Conservation (phyloP, 2,113 vertebrate genomes). For the Calypte anna region DNA sequence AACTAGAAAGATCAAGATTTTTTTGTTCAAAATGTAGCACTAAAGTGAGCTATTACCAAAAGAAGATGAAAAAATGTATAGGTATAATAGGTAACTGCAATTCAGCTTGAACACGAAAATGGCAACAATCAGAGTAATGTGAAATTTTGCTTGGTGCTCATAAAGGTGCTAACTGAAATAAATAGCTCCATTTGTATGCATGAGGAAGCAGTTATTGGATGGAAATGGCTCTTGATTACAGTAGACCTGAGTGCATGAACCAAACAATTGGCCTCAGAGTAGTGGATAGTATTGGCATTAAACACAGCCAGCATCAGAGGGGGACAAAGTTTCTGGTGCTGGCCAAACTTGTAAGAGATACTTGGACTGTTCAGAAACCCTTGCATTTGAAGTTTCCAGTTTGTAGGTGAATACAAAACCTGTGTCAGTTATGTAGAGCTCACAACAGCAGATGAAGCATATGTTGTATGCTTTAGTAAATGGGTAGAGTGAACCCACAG, state of each 20-base stretch:
- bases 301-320: neutral
- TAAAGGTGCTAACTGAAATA: neutral
- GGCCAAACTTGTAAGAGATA: neutral
- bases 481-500: neutral
- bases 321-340: neutral
- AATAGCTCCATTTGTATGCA: neutral
- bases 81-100: neutral
- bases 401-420: neutral
- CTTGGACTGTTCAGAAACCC: neutral
- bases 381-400: neutral
- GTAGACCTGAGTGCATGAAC: neutral
- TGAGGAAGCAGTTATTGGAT: neutral
- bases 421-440: rapidly evolving
- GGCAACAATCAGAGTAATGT: neutral
- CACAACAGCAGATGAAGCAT: neutral
- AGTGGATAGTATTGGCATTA: neutral
- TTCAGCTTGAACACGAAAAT: neutral
- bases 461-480: rapidly evolving
- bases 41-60: neutral
- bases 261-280: neutral
- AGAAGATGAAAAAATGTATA: neutral
- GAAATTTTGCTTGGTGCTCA: neutral
- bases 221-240: neutral
- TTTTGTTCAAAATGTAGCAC: neutral
- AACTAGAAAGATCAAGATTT: neutral